Base-by-base conservation (phyloP, 2,888 invertebrate genomes). In the Perizoma flavofasciatum region DNA sequence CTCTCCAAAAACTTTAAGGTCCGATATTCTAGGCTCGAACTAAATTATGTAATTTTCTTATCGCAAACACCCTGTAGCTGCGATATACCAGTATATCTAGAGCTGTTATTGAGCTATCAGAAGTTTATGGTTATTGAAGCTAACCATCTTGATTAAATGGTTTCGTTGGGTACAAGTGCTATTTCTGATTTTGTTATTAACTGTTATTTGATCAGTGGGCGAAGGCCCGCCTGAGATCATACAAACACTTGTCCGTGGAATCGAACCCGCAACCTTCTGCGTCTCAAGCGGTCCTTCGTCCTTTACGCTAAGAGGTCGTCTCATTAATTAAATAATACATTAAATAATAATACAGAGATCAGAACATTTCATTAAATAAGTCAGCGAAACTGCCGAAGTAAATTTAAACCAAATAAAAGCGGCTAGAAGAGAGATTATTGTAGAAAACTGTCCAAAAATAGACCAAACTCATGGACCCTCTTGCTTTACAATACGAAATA, bases 21-120 rank as follows among this genome's bases (percentile, higher is more conserved):
- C n/a, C 37, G 45, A 52, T 49, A 49, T 53, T 56, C 49, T 52
- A 33, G n/a, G 32, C n/a, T n/a, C n/a, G n/a, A n/a, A n/a, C n/a
- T n/a, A n/a, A n/a, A 54, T 57, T 44, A 47, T 61, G 53, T 52
- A 5, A 10, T 10, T 2, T 10, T 50, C 54, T 61, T 61, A 61
- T 61, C 61, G 33, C 43, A 8, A 57, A 54, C n/a, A n/a, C 57
- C 44, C 54, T 54, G 43, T 61, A 61, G 10, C 47, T 9, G 49
- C 9, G 37, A 40, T 44, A 47, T 11, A 56, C 49, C 56, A 61
- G 52, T 41, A 10, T 56, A 53, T 45, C 22, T 6, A 7, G 61
- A 61, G 45, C 56, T 49, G 32, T 48, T 6, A 8, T 55, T 5
- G 3, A 2, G 39, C 43, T 49, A 52, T 48, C 39, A 56, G 49